Percentiles rank a stretch among this genome's conserved stretches.
Evolutionary conservation across 1,140 invertebrate species (phyloP).

Genomic region (Sarcophaga peregrina): DNA sequence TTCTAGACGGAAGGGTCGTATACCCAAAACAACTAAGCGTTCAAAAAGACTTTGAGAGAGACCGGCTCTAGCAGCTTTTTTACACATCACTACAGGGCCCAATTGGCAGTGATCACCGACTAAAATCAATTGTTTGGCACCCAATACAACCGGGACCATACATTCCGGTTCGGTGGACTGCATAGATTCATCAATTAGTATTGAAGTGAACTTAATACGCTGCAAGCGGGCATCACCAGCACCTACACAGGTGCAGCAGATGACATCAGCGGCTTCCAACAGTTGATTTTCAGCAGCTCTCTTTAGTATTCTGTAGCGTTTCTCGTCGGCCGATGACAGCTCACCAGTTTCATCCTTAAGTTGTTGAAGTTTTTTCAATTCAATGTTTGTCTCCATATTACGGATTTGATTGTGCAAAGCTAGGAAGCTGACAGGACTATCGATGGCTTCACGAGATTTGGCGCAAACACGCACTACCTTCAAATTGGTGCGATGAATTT

Average conservation of each 20-base stretch:
- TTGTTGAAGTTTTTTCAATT: constrained; percentile 95
- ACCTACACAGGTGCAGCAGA: constrained; percentile 98
- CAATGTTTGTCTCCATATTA: constrained; percentile 89
- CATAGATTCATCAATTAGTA: constrained; percentile 97
- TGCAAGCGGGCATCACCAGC: constrained; percentile 94
- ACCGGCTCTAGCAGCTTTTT: constrained; percentile 96
- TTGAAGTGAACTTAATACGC: constrained; percentile 94
- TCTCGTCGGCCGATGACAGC: constrained; percentile 92
- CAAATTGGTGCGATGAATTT: constrained; percentile 96
- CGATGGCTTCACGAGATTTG: constrained; percentile 97
- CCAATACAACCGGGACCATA: constrained; percentile 98
- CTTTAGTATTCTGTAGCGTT: constrained; percentile 91
- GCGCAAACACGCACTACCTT: constrained; percentile 98
- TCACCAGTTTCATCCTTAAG: constrained; percentile 98
- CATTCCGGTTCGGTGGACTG: constrained; percentile 98
- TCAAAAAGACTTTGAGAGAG: constrained; percentile 98
- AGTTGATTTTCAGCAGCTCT: constrained; percentile 92
- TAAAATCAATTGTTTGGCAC: constrained; percentile 94
- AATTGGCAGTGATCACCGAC: constrained; percentile 99
- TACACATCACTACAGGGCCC: constrained; percentile 99
- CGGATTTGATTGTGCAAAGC: constrained; percentile 98
- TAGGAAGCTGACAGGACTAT: constrained; percentile 96
- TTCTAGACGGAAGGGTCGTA: constrained; percentile 93
- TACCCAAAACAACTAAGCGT: constrained; percentile 94
- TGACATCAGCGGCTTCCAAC: constrained; percentile 96